phyloP scores from a whole-genome alignment of 2,113 vertebrate genomes.

The human (Homo sapiens) region DNA sequence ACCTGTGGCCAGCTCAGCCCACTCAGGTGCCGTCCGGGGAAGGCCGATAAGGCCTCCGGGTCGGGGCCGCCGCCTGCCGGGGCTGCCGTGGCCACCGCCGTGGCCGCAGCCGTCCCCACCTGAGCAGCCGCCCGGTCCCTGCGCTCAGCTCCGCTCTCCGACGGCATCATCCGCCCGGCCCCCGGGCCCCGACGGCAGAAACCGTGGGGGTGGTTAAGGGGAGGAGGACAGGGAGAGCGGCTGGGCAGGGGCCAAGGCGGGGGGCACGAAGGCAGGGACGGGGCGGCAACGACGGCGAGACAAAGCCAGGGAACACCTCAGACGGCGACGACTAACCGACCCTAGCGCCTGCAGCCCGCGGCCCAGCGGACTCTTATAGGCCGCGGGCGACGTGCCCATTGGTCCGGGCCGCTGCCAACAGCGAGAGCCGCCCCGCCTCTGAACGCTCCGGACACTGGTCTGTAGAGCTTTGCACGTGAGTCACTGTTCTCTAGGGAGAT shows the following conservation, averaged over 20 bases:
- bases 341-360: neutral
- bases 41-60: slow-evolving; percentile 46
- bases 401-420: slow-evolving; percentile 57
- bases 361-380: slow-evolving; percentile 68
- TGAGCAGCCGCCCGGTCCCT: slow-evolving; percentile 56
- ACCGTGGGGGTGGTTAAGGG: slow-evolving; percentile 28
- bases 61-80: slow-evolving; percentile 45
- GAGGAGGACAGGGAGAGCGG: slow-evolving; percentile 47
- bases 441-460: neutral
- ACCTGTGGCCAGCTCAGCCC: slow-evolving; percentile 96
- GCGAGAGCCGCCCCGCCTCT: neutral
- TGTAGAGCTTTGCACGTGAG: rapidly evolving
- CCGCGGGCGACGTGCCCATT: slow-evolving; percentile 71
- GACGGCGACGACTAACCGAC: slow-evolving; percentile 1
- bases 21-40: slow-evolving; percentile 85
- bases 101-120: slow-evolving; percentile 49
- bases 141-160: slow-evolving; percentile 63
- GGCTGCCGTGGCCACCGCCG: slow-evolving; percentile 36
- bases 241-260: slow-evolving; percentile 5
- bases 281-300: slow-evolving; percentile 15
- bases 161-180: slow-evolving; percentile 70
- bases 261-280: slow-evolving; percentile 16
- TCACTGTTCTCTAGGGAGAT: neutral
- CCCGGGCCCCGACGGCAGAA: slow-evolving; percentile 60
- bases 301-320: neutral